Evolutionary conservation across 2,797 vertebrate species (phyloP).

Genomic region (Emydoidea blandingii): DNA sequence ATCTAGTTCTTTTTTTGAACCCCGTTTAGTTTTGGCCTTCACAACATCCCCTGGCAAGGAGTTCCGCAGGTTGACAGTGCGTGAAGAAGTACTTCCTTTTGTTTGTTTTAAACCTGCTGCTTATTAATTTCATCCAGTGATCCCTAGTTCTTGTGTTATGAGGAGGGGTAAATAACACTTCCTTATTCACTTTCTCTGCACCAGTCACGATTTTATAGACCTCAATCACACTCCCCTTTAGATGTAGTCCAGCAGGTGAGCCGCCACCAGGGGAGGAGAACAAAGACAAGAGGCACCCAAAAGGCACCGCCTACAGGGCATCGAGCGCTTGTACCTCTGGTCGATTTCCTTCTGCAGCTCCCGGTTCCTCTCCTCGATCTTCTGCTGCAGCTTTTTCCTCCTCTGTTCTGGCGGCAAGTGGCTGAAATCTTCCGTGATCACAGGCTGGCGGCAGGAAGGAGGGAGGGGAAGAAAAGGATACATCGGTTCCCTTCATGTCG

Average conservation of each 20-base stretch:
- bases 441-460: slow-evolving; percentile 76
- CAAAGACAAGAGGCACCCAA: neutral
- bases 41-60: neutral
- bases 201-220: neutral
- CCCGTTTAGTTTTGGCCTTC: neutral
- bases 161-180: neutral
- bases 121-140: neutral
- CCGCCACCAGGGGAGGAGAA: neutral
- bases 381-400: slow-evolving; percentile 90
- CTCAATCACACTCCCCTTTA: neutral
- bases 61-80: neutral
- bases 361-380: slow-evolving; percentile 87
- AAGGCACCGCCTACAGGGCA: neutral
- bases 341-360: slow-evolving; percentile 92
- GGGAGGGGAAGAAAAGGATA: neutral
- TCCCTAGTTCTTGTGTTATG: neutral
- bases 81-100: neutral
- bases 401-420: slow-evolving; percentile 93
- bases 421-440: slow-evolving; percentile 88
- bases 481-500: neutral
- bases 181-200: neutral
- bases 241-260: neutral
- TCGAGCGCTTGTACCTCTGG: slow-evolving; percentile 85
- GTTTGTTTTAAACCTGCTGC: neutral
- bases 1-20: neutral